These are phyloP conservation scores for Leptosomus discolor DNA, from an alignment of 2,113 vertebrate genomes.

Conservation along the genomic window DNA sequence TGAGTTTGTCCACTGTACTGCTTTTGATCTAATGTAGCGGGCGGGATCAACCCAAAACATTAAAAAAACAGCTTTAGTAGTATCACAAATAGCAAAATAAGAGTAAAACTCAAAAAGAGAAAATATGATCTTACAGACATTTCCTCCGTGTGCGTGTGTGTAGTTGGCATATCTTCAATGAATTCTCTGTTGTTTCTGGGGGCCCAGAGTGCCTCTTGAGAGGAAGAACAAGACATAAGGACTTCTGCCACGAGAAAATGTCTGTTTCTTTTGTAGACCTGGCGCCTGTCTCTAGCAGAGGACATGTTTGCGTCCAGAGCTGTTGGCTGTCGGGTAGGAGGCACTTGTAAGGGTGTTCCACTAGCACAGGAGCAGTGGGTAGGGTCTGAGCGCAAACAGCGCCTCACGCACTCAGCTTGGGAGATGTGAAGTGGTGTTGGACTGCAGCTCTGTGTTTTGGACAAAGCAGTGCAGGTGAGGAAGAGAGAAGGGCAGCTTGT, in stretches of 20 bases:
- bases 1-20: not conserved
- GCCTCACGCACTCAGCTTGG: no score
- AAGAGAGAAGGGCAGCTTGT: not conserved
- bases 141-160: not conserved
- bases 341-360: rapidly evolving
- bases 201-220: not conserved
- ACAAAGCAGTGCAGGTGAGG: not conserved
- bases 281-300: not conserved
- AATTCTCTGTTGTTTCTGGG: not conserved
- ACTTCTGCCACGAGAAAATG: not conserved
- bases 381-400: no score
- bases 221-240: not conserved
- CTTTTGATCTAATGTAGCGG: not conserved
- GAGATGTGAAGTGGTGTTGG: not conserved
- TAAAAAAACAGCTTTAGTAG: not conserved
- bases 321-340: not conserved
- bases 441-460: not conserved
- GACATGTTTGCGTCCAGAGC: not conserved
- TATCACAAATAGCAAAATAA: not conserved
- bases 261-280: not conserved
- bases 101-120: not conserved
- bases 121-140: not conserved
- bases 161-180: not conserved
- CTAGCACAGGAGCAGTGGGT: not conserved
- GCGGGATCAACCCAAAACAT: not conserved